A percentile compares a stretch with the other conserved stretches of the same genome.
Conservation (phyloP, 1,140 invertebrate genomes). For the Zaprionus inermis region DNA sequence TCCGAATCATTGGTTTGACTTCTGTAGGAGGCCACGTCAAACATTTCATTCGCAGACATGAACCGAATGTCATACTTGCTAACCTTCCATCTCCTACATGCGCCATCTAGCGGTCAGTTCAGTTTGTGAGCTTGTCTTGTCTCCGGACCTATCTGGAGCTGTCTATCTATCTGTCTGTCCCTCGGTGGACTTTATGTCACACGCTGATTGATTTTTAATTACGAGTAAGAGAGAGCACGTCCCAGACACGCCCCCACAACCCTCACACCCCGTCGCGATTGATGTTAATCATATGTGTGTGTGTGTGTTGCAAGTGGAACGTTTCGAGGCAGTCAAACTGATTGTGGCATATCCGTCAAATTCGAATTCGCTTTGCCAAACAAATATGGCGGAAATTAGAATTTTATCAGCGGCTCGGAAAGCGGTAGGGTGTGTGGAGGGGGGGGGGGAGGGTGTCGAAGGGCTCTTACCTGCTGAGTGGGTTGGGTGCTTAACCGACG, state of each 20-base stretch:
- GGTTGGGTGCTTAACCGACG: slow-evolving; percentile 4
- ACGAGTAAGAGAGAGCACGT: slow-evolving; percentile 11
- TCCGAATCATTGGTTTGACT: slow-evolving; percentile 21
- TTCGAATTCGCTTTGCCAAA: slow-evolving; percentile 23
- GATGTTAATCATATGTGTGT: slow-evolving; percentile 69
- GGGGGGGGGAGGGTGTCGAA: too few species aligned
- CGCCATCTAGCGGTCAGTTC: slow-evolving; percentile 17
- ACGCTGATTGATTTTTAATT: slow-evolving; percentile 78
- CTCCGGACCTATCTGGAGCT: not conserved
- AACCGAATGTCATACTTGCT: not conserved
- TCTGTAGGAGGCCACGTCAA: slow-evolving; percentile 17
- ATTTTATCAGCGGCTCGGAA: slow-evolving; percentile 48
- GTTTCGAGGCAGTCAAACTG: slow-evolving; percentile 19
- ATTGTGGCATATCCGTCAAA: slow-evolving; percentile 29
- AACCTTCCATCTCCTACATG: not conserved
- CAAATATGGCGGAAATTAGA: slow-evolving; percentile 58
- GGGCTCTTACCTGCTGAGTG: not conserved
- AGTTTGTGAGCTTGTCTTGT: slow-evolving; percentile 6
- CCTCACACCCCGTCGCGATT: slow-evolving; percentile 16
- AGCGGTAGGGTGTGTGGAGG: not conserved
- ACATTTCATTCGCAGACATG: slow-evolving; percentile 14
- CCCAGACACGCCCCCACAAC: not conserved
- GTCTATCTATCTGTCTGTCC: slow-evolving; percentile 10
- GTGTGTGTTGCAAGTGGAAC: slow-evolving; percentile 14
- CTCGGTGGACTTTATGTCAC: slow-evolving; percentile 57